Evolutionary conservation across 2,888 invertebrate species (phyloP).

Genomic region (Agrotis segetum): DNA sequence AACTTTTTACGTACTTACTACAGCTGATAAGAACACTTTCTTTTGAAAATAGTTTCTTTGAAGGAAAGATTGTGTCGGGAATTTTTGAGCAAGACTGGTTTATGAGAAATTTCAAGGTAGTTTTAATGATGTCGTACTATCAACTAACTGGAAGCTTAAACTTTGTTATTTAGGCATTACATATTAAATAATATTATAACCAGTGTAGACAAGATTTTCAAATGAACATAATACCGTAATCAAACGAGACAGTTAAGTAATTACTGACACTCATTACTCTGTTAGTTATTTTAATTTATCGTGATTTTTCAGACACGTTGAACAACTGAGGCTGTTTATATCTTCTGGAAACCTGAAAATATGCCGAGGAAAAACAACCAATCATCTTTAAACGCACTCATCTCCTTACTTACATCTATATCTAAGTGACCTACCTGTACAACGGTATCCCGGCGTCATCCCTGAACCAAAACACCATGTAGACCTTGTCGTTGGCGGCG

Average conservation of each 20-base stretch:
- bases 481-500: constrained; percentile 95
- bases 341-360: constrained; percentile 5
- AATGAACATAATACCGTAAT: neutral
- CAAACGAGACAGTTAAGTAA: neutral
- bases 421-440: constrained; percentile 93
- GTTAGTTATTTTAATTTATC: too few species aligned
- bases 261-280: too few species aligned
- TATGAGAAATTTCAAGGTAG: constrained; percentile 20
- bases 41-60: constrained; percentile 42
- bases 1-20: constrained; percentile 29
- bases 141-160: neutral
- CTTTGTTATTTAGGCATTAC: too few species aligned
- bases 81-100: constrained; percentile 31
- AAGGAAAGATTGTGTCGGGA: constrained; percentile 25
- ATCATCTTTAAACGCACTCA: neutral
- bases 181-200: neutral
- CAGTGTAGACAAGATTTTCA: neutral
- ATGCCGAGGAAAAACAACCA: neutral
- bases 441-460: constrained; percentile 96
- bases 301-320: too few species aligned
- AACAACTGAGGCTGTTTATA: too few species aligned
- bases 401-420: too few species aligned
- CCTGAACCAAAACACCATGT: constrained; percentile 98
- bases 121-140: constrained; percentile 27
- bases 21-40: constrained; percentile 44